phyloP scores from a whole-genome alignment of 2,797 vertebrate genomes.

The Allobates femoralis region DNA sequence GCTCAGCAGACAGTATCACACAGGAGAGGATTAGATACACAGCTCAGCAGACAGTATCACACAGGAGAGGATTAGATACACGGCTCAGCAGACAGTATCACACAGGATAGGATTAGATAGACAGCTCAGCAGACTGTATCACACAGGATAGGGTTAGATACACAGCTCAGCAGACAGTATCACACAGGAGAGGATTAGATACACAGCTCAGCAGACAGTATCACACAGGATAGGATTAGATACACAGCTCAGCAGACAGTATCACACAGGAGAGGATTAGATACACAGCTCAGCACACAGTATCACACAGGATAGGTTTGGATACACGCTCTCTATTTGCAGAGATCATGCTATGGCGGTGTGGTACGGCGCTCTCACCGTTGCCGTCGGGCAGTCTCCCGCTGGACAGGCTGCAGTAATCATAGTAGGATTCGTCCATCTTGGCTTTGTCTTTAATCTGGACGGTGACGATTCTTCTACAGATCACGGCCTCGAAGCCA shows the following conservation, averaged over 20 bases:
- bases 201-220: background rate
- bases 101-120: background rate
- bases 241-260: background rate
- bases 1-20: no score
- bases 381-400: constrained; percentile 72
- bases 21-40: no score
- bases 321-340: background rate
- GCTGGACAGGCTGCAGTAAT: constrained; percentile 73
- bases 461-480: constrained; percentile 83
- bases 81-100: background rate
- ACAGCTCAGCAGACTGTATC: background rate
- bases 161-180: background rate
- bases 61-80: background rate
- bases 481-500: constrained; percentile 90
- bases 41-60: no score
- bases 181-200: background rate
- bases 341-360: no score
- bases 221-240: background rate
- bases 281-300: background rate
- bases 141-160: background rate
- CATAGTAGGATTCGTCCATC: constrained; percentile 79
- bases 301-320: background rate
- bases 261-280: background rate
- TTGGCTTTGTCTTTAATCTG: constrained; percentile 96
- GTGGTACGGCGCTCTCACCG: constrained; percentile 72